Percentiles rank a stretch among this genome's conserved stretches.
Conservation (phyloP, 2,888 invertebrate species). For the Aethes cnicana region DNA sequence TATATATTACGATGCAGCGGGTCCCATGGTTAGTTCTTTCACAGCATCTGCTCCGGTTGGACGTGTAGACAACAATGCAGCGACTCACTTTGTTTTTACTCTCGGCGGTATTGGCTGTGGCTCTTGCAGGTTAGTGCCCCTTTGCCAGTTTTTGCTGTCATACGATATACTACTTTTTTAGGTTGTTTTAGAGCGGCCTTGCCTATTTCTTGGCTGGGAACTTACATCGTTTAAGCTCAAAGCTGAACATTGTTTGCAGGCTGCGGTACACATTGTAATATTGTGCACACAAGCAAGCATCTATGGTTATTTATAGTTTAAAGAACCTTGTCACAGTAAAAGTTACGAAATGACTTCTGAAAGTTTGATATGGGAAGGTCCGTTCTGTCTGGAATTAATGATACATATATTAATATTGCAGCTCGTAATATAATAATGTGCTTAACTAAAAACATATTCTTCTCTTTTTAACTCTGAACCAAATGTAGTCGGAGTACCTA, state of each 20-base stretch:
- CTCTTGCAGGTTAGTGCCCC: constrained; percentile 78
- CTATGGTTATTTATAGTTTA: too few species aligned
- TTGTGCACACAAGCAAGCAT: too few species aligned
- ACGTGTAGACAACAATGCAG: constrained; percentile 63
- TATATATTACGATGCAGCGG: constrained; percentile 59
- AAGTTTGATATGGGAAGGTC: too few species aligned
- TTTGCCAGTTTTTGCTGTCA: constrained; percentile 56
- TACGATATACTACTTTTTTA: constrained; percentile 40
- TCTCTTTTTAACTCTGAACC: too few species aligned
- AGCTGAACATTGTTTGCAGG: too few species aligned
- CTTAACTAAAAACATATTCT: too few species aligned
- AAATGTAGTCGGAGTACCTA: too few species aligned
- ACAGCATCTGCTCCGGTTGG: constrained; percentile 48
- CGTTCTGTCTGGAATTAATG: too few species aligned
- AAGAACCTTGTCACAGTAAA: too few species aligned
- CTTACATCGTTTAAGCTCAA: constrained; percentile 52
- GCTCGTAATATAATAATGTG: too few species aligned
- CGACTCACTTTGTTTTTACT: constrained; percentile 60
- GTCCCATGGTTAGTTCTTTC: constrained; percentile 62
- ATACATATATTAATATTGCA: too few species aligned
- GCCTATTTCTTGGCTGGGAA: constrained; percentile 45
- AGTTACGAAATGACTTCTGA: neutral
- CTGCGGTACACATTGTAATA: too few species aligned
- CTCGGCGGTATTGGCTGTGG: constrained; percentile 61
- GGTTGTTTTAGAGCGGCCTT: constrained; percentile 48